Conservation (phyloP, 2,797 vertebrate genomes). For the Stomatorhinus walkeri region DNA sequence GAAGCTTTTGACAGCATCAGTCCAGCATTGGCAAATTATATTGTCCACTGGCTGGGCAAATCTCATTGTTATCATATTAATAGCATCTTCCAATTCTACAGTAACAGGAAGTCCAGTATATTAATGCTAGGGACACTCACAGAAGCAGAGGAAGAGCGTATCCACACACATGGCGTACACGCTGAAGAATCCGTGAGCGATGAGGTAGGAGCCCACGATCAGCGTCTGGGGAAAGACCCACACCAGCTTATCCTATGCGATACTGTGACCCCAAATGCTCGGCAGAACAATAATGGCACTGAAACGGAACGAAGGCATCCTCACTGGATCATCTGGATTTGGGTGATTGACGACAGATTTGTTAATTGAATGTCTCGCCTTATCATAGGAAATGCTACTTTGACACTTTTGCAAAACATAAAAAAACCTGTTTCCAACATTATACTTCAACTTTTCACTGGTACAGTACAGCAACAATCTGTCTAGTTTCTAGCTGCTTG, state of each 20-base stretch:
- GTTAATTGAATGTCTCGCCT: not conserved
- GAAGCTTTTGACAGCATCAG: not conserved
- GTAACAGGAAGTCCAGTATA: not conserved
- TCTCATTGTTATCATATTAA: not conserved
- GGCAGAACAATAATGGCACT: not conserved
- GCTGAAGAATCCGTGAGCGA: constrained; percentile 95
- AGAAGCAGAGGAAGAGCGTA: constrained; percentile 97
- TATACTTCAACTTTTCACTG: not conserved
- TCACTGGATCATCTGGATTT: not conserved
- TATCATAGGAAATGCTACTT: not conserved
- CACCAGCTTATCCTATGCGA: not conserved
- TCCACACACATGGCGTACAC: constrained; percentile 98
- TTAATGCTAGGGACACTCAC: constrained; percentile 64
- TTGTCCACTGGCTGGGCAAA: not conserved
- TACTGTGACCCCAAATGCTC: not conserved
- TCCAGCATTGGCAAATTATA: not conserved
- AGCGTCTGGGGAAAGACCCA: constrained; percentile 64
- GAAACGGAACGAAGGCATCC: not conserved
- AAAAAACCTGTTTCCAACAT: not conserved
- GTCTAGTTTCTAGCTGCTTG: not conserved
- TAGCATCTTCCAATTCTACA: not conserved
- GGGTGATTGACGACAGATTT: not conserved
- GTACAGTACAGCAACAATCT: not conserved
- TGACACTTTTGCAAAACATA: not conserved
- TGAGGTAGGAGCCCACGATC: constrained; percentile 84